Percentiles rank a stretch among this genome's conserved stretches.
Conservation (phyloP, 1,140 invertebrate genomes). For the Nylanderia fulva region DNA sequence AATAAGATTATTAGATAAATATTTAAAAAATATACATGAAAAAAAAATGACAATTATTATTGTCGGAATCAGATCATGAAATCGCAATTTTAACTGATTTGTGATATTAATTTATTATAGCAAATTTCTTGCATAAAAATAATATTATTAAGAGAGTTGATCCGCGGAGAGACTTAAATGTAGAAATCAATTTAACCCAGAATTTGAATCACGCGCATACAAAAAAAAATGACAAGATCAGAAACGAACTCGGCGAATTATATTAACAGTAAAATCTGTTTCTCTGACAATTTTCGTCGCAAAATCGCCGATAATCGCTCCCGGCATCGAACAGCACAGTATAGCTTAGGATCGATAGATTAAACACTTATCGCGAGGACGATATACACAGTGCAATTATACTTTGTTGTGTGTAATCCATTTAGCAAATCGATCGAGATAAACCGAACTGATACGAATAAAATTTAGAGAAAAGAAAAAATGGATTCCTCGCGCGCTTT, state of each 20-base stretch:
- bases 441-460: background rate
- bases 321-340: slow-evolving; percentile 24
- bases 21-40: too few species aligned
- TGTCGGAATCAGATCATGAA: background rate
- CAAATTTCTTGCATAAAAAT: background rate
- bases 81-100: background rate
- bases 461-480: background rate
- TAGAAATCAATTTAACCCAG: background rate
- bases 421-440: slow-evolving; percentile 13
- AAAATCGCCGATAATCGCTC: slow-evolving; percentile 2
- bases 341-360: slow-evolving; percentile 49
- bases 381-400: slow-evolving; percentile 57
- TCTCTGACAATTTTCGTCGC: background rate
- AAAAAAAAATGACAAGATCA: background rate
- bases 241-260: background rate
- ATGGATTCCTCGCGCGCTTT: slow-evolving; percentile 59
- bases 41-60: slow-evolving; percentile 11
- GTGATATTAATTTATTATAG: background rate
- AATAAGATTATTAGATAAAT: background rate
- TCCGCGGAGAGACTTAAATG: background rate
- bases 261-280: background rate
- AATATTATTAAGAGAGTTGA: slow-evolving; percentile 1
- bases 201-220: background rate
- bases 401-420: slow-evolving; percentile 33
- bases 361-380: slow-evolving; percentile 15